Conservation (phyloP, 2,797 vertebrate species). For the Neosilurus hyrtlii region DNA sequence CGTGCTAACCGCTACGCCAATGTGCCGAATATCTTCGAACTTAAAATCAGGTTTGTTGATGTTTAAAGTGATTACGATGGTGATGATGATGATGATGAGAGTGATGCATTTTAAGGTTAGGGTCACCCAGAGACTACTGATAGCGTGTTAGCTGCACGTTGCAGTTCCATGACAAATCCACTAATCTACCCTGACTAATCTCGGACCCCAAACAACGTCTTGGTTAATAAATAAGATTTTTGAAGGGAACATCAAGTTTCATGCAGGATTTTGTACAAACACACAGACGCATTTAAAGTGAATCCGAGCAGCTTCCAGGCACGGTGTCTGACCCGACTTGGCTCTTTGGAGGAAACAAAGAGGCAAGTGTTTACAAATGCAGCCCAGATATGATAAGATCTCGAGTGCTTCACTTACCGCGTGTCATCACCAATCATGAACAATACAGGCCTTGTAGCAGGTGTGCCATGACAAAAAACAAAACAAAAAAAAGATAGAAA, state of each 20-base stretch:
- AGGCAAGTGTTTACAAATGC: not conserved
- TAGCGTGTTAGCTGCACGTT: no score
- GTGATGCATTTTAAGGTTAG: no score
- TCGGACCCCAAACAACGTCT: not conserved
- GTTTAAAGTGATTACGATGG: no score
- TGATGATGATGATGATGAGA: no score
- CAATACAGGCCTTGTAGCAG: not conserved
- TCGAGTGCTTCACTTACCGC: conserved; percentile 3
- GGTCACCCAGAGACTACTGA: no score
- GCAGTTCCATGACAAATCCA: no score
- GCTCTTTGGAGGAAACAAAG: not conserved
- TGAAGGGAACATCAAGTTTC: not conserved
- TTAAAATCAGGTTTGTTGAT: no score
- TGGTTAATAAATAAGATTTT: not conserved
- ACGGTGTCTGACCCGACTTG: not conserved
- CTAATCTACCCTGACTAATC: no score
- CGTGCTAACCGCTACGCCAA: no score
- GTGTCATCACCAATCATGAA: not conserved
- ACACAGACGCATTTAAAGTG: not conserved
- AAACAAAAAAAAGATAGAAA: not conserved
- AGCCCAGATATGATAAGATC: conserved; percentile 9
- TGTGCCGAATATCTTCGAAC: no score
- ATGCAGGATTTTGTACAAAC: not conserved
- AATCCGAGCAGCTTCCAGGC: not conserved
- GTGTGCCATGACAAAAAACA: not conserved